Base-by-base conservation (phyloP, 2,113 vertebrate species). In the human (Homo sapiens) region DNA sequence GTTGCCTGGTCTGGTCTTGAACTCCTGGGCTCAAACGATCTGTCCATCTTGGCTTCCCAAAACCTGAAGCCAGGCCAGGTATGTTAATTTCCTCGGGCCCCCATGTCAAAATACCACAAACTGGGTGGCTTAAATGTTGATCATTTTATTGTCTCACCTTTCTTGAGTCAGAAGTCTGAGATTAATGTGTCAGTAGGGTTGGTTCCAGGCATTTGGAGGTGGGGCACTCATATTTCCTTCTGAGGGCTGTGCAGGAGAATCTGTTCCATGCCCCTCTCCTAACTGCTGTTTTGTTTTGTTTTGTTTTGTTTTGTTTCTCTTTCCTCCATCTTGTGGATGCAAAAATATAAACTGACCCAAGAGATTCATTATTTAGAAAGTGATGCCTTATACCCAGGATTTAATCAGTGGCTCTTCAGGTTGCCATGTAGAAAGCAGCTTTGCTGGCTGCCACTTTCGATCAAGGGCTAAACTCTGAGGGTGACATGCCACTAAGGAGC, bases 91-190 rank as follows among this genome's bases (percentile, higher is more conserved):
- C n/a, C 73, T 55, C 6, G 0, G 57, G 22, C 40, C 7, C 0
- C 35, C 18, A 14, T 32, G 38, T 22, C 64, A 68, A 35, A 64
- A 35, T 48, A 48, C 8, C 72, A 16, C 6, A 17, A 32, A 43
- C 18, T 14, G 20, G 5, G 0, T 27, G 18, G 25, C 45, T 93
- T 89, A 80, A 25, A 45, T 79, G 45, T 52, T 22, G 55, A 72
- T 32, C 35, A 50, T 23, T 23, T 61, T 83, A 52, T 75, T 72
- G 25, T 84, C 32, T 79, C 25, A 25, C 1, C 1, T 50, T 89
- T 81, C 32, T 45, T 13, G 66, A 94, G 43, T 20, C n/a, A 32
- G 40, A 93, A 66, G 64, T 66, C 89, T 30, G 48, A 95, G 48
- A 73, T 76, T 4, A 22, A 85, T 52, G 59, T 32, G 73, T 17